Evolutionary conservation across 2,113 vertebrate species (phyloP).

Genomic region (Tetrax tetrax): DNA sequence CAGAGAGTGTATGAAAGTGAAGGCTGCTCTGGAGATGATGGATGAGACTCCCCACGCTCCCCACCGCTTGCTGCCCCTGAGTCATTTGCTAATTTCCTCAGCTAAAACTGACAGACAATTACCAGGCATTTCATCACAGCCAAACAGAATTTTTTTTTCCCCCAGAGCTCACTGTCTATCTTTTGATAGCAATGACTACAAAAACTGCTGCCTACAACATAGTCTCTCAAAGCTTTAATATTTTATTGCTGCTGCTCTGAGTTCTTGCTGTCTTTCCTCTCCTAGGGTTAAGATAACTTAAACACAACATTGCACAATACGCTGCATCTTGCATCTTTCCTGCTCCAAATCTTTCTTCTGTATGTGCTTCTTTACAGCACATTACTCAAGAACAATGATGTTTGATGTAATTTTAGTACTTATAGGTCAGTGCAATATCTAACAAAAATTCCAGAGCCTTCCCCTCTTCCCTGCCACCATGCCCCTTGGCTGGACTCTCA

Average conservation of each 20-base stretch:
- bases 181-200: neutral
- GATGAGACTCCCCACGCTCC: neutral
- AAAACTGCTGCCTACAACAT: neutral
- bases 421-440: neutral
- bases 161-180: neutral
- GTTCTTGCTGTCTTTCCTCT: neutral
- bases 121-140: neutral
- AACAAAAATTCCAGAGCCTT: neutral
- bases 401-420: neutral
- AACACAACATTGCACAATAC: neutral
- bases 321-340: neutral
- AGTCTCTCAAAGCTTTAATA: neutral
- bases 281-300: neutral
- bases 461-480: neutral
- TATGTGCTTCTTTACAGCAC: neutral
- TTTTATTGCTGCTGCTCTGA: neutral
- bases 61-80: neutral
- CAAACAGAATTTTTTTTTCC: neutral
- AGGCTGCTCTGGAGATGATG: conserved; percentile 9
- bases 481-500: neutral
- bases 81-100: conserved; percentile 40
- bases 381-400: neutral
- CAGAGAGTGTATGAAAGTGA: neutral
- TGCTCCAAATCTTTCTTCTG: neutral
- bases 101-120: conserved; percentile 44